phyloP scores from a whole-genome alignment of 2,888 invertebrate species.

The Nesidiocoris tenuis region DNA sequence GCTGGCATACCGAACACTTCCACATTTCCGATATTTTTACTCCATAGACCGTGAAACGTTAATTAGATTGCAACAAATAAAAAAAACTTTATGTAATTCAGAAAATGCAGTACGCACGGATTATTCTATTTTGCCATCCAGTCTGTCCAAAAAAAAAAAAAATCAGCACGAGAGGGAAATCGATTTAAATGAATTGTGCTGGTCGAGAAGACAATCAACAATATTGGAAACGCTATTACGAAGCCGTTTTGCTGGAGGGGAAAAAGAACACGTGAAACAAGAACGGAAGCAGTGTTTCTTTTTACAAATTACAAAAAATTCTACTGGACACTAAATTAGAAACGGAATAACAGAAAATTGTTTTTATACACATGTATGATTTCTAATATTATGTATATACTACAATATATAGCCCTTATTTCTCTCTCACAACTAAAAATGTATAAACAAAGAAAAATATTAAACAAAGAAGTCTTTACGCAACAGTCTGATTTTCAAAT shows the following conservation, averaged over 20 bases:
- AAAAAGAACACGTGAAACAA: slow-evolving; percentile 17
- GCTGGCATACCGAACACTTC: too few relatives aligned
- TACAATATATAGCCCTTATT: slow-evolving; percentile 44
- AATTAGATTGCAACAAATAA: too few relatives aligned
- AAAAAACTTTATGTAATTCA: too few relatives aligned
- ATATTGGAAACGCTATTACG: background rate
- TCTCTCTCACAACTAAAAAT: slow-evolving; percentile 44
- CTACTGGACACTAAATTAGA: slow-evolving; percentile 15
- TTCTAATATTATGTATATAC: slow-evolving; percentile 34
- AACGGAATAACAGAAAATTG: slow-evolving; percentile 36
- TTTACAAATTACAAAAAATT: slow-evolving; percentile 12
- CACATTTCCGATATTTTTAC: too few relatives aligned
- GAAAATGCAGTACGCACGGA: too few relatives aligned
- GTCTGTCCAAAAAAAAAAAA: too few relatives aligned
- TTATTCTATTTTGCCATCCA: too few relatives aligned
- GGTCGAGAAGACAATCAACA: background rate
- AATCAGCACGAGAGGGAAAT: too few relatives aligned
- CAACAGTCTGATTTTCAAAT: slow-evolving; percentile 47
- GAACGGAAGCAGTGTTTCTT: slow-evolving; percentile 34
- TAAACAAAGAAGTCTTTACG: slow-evolving; percentile 48
- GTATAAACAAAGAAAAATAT: slow-evolving; percentile 42
- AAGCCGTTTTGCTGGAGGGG: background rate
- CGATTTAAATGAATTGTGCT: too few relatives aligned
- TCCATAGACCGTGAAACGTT: too few relatives aligned
- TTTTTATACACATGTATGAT: slow-evolving; percentile 39